Base-by-base conservation (phyloP, 1,140 invertebrate genomes). In the Philopotamus ludificatus region DNA sequence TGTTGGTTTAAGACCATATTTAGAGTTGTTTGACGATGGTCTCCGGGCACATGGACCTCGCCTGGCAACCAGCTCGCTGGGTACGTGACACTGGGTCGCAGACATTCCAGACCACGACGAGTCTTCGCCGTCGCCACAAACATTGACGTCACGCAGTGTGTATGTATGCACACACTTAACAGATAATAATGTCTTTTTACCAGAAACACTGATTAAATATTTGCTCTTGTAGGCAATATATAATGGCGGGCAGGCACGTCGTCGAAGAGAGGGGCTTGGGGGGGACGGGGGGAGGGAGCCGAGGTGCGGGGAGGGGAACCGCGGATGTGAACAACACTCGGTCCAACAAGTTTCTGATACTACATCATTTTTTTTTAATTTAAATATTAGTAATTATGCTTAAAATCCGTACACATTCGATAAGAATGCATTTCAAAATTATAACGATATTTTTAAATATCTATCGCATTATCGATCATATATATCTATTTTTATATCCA, bases 141-240 rank as follows among this genome's bases (percentile, higher is more conserved):
- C 50, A 57, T 67, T 67, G 39, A 55, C 54, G 42, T 63, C 61
- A 59, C 66, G 47, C 28, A 16, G 50, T 42, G 54, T 47, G 57
- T 51, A 25, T 60, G 25, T 62, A 28, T 63, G 66, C 54, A 55
- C 61, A 63, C 55, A 57, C 60, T 62, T 57, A 55, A 59, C 64
- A 66, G 64, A 67, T 67, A 67, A 67, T 67, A 67, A 67, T 63
- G 66, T 67, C 66, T 66, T 60, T 65, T 67, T 59, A 59, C 66
- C 66, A 67, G 66, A 67, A 63, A 67, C 66, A 63, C 66, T 67
- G 66, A 63, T 57, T 57, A 63, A 67, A 67, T 67, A 67, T 67
- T 67, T 67, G 60, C 66, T 58, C 47, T 63, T 59, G 60, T 67
- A 63, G 66, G 66, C 66, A 63, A 53, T 63, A 67, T 67, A 67